These are phyloP conservation scores for Alosa sapidissima DNA, from an alignment of 2,797 vertebrate species.

Conservation along the genomic window DNA sequence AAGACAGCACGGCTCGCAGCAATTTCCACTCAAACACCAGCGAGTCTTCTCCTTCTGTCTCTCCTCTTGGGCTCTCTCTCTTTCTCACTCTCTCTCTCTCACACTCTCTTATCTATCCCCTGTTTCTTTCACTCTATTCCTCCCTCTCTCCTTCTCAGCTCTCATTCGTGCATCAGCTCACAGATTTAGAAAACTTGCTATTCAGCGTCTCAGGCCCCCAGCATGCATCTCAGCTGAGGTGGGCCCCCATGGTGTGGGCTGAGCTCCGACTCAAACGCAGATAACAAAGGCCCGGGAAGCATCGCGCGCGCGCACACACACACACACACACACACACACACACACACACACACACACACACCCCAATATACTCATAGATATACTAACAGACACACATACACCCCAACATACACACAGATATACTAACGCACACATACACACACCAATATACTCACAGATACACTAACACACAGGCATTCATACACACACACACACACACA, in stretches of 20 bases:
- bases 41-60: not conserved
- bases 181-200: not conserved
- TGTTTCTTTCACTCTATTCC: not conserved
- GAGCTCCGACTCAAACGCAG: not conserved
- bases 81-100: not conserved
- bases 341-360: not conserved
- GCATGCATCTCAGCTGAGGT: not conserved
- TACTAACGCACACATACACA: not conserved
- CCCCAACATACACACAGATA: not conserved
- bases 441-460: not conserved
- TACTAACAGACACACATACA: not conserved
- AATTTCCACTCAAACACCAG: conserved; percentile 22
- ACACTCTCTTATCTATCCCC: not conserved
- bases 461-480: not conserved
- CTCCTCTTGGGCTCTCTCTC: not conserved
- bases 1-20: conserved; percentile 4
- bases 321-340: not conserved
- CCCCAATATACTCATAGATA: not conserved
- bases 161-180: not conserved
- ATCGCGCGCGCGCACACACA: not conserved
- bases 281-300: not conserved
- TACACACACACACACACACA: not conserved
- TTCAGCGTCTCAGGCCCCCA: not conserved
- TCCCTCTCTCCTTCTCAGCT: not conserved
- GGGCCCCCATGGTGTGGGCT: conserved; percentile 9